phyloP scores from a whole-genome alignment of 2,797 vertebrate species.

The Peromyscus aztecus region DNA sequence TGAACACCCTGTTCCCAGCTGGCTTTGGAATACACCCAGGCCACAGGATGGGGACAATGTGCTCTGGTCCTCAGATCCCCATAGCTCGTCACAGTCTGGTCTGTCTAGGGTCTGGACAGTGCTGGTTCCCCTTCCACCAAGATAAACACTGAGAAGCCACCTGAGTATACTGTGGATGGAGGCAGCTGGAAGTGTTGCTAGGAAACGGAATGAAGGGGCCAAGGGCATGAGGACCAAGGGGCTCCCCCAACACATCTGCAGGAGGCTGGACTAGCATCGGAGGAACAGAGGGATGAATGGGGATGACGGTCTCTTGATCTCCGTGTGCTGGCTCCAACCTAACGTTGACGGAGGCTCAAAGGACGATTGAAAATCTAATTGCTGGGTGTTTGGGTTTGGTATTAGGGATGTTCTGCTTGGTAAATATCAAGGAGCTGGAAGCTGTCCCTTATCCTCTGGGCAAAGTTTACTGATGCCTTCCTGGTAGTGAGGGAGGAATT shows the following conservation, averaged over 20 bases:
- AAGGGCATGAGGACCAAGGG: background rate
- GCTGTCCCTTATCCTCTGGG: conserved; percentile 72
- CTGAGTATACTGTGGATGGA: background rate
- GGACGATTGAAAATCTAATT: conserved; percentile 68
- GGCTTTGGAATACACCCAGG: background rate
- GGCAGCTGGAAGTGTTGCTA: conserved; percentile 19
- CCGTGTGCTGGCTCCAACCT: background rate
- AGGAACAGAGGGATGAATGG: background rate
- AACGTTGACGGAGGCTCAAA: conserved; percentile 6
- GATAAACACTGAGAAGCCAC: background rate
- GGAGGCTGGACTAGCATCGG: background rate
- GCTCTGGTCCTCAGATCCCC: background rate
- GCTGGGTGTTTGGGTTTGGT: conserved; percentile 65
- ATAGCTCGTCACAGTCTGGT: background rate
- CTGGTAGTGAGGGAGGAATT: conserved; percentile 33
- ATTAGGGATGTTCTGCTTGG: conserved; percentile 64
- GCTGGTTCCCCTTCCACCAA: background rate
- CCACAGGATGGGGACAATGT: background rate
- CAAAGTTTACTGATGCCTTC: conserved; percentile 70
- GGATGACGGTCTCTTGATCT: background rate
- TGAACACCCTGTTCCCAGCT: fast-evolving
- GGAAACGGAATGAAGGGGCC: background rate
- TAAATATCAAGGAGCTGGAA: conserved; percentile 79
- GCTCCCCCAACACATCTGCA: background rate
- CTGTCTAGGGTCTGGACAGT: background rate